phyloP scores from a whole-genome alignment of 2,888 invertebrate genomes.

The Tinea pellionella region DNA sequence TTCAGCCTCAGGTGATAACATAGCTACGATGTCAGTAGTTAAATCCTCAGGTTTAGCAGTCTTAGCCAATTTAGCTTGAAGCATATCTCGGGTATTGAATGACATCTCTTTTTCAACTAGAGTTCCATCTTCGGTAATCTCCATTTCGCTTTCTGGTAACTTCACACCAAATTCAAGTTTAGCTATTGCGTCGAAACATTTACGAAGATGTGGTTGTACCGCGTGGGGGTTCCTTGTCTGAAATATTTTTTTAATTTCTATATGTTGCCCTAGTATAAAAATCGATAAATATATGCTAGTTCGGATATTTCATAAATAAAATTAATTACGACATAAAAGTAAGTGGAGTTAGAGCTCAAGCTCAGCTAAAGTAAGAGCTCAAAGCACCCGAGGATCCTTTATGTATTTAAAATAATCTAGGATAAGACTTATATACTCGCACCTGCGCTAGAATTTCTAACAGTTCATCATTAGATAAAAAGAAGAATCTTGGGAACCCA shows the following conservation, averaged over 20 bases:
- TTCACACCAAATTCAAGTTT: constrained; percentile 81
- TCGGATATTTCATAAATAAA: neutral
- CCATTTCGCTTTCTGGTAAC: constrained; percentile 59
- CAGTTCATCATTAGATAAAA: constrained; percentile 89
- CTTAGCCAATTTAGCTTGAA: constrained; percentile 51
- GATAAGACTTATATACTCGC: constrained; percentile 18
- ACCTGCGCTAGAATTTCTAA: constrained; percentile 91
- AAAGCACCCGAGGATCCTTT: no score
- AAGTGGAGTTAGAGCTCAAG: no score
- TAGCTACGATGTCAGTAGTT: constrained; percentile 87
- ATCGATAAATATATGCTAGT: no score
- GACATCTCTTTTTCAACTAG: constrained; percentile 56
- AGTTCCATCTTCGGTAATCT: constrained; percentile 62
- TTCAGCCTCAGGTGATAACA: constrained; percentile 92
- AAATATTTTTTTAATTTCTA: neutral
- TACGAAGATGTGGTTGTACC: constrained; percentile 89
- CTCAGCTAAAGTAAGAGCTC: no score
- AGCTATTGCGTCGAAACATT: constrained; percentile 89
- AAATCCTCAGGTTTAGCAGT: constrained; percentile 56
- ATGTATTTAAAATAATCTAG: no score
- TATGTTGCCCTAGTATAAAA: no score
- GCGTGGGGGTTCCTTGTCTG: constrained; percentile 88
- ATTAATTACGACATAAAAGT: no score
- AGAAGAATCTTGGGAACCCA: constrained; percentile 90
- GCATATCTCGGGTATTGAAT: constrained; percentile 42